Evolutionary conservation across 2,113 vertebrate genomes (phyloP), one percentile per base, ranked within the genome.

Genomic region (Dunckerocampus dactyliophorus): DNA sequence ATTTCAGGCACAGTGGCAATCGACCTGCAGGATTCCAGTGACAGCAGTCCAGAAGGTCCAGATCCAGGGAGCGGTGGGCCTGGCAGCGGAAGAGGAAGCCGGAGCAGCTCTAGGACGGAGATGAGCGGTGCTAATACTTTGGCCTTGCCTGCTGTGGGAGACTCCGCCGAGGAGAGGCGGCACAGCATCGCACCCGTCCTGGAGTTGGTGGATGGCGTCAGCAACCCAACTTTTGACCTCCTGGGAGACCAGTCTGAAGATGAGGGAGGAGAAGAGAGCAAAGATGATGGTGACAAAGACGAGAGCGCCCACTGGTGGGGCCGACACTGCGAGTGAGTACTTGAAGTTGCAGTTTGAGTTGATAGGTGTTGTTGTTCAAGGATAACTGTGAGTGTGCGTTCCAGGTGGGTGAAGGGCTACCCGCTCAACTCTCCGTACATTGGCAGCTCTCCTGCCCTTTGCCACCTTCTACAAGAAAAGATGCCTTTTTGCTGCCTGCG

Each of bases 371-470:
- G 22, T 13, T 31, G 52, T 48, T 67, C 17, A 39, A 24, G 34
- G 11, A 19, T 77, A 24, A 80, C 49, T 72, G 59, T 63, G 34
- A 56, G 50, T 8, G 22, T 75, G 45, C 73, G 47, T 52, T 56
- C 22, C 86, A 93, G 92, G 71, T 92, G 91, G 91, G 89, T 92
- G 62, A 93, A 92, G 63, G 92, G 92, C 4, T 92, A 93, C 71
- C 92, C 91, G 1, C 77, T 90, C 13, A 93, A 93, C 81, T 92
- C 92, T 7, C 92, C 92, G 0, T 93, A 93, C 79, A 93, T 93
- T 4, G 92, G 92, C 56, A 93, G 92, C 77, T 93, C 92, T 1
- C 92, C 92, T 13, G 89, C 92, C 0, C 77, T 93, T 39, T 93
- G 92, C 65, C 92, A 93, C 65, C 90, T 93, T 15, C 85, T 93